Conservation (phyloP, 2,797 vertebrate genomes). For the Helicolenus hilgendorfi region DNA sequence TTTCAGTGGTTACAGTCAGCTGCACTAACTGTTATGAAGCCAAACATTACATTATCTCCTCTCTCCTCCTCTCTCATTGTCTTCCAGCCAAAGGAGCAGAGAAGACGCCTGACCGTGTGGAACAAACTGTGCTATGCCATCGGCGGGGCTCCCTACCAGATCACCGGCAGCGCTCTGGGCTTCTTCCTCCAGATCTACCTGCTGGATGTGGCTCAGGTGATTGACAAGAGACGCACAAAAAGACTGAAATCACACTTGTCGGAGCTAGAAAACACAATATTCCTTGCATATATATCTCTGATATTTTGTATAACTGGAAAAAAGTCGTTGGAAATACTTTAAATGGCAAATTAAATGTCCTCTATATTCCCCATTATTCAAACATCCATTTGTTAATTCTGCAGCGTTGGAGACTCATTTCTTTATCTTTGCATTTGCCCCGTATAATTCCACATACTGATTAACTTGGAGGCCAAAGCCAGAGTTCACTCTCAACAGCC, state of each 20-base stretch:
- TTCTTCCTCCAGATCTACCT: conserved; percentile 98
- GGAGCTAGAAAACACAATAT: not conserved
- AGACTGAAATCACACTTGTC: not conserved
- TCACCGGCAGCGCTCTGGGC: conserved; percentile 95
- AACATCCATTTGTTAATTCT: not conserved
- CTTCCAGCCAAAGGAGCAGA: conserved; percentile 73
- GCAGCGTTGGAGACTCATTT: not conserved
- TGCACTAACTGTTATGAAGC: not conserved
- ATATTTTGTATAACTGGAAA: not conserved
- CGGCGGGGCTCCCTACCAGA: conserved; percentile 96
- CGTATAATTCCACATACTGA: not conserved
- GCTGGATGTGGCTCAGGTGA: conserved; percentile 96
- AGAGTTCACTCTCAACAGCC: not conserved
- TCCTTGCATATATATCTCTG: not conserved
- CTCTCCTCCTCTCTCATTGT: conserved; percentile 17
- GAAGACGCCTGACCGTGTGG: conserved; percentile 89
- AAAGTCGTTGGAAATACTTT: not conserved
- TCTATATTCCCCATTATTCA: not conserved
- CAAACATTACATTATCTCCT: not conserved
- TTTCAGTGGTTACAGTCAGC: not conserved
- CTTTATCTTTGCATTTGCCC: not conserved
- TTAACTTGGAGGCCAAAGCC: not conserved
- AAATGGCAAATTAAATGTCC: not conserved
- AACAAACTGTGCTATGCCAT: conserved; percentile 95
- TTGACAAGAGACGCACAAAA: not conserved